These are phyloP conservation scores for Tympanuchus pallidicinctus DNA, from an alignment of 2,113 vertebrate genomes.

Conservation along the genomic window DNA sequence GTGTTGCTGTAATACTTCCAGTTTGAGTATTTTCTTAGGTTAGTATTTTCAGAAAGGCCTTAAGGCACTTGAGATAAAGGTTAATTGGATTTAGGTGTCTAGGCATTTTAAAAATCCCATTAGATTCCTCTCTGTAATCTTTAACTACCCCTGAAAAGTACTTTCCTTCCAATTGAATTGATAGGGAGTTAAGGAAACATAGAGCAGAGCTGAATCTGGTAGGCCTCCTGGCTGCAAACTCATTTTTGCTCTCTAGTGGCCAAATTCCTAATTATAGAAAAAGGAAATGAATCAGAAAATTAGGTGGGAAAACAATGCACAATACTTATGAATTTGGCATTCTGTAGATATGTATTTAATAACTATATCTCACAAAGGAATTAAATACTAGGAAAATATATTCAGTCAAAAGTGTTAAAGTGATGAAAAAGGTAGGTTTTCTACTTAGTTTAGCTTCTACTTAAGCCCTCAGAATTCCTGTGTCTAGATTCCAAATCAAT, in stretches of 20 bases:
- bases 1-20: not conserved
- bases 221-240: not conserved
- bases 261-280: not conserved
- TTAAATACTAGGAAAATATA: not conserved
- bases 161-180: not conserved
- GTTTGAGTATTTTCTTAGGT: not conserved
- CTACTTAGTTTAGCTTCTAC: not conserved
- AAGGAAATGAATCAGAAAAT: not conserved
- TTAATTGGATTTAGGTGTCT: slow-evolving; percentile 39
- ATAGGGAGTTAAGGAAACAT: not conserved
- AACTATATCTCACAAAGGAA: not conserved
- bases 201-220: not conserved
- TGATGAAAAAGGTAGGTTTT: not conserved
- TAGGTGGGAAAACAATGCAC: not conserved
- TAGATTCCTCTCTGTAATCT: not conserved
- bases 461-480: not conserved
- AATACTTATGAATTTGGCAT: not conserved
- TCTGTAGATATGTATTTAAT: not conserved
- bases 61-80: slow-evolving; percentile 33
- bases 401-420: not conserved
- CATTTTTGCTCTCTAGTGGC: not conserved
- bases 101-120: not conserved
- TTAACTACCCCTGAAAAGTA: not conserved
- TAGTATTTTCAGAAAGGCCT: not conserved
- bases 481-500: not conserved